Evolutionary conservation across 2,888 invertebrate genomes (phyloP).

Genomic region (Nysson spinosus): DNA sequence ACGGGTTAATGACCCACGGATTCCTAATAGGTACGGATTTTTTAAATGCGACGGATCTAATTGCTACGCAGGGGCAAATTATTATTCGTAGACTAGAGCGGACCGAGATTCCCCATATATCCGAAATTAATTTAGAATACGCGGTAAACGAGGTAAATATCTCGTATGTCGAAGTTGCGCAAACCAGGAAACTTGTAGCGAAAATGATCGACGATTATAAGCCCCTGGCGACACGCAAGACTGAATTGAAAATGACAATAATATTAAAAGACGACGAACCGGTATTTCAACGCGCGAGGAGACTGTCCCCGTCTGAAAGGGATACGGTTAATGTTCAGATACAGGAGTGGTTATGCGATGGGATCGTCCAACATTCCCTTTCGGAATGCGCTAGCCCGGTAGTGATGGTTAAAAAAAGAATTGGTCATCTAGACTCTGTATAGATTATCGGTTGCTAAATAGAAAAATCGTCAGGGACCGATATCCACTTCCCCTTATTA

Average conservation of each 20-base stretch:
- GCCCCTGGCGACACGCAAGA: conserved; percentile 14
- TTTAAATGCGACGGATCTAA: background rate
- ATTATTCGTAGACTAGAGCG: background rate
- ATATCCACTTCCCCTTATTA: background rate
- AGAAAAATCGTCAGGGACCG: conserved; percentile 1
- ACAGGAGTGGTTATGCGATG: too few species aligned
- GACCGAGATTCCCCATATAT: background rate
- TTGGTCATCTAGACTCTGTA: background rate
- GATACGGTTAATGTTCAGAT: too few species aligned
- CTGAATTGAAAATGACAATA: conserved; percentile 54
- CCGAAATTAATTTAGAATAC: background rate
- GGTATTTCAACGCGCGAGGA: conserved; percentile 12
- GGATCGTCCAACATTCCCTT: too few species aligned
- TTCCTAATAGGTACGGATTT: conserved; percentile 1
- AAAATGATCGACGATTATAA: conserved; percentile 11
- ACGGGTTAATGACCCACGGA: background rate
- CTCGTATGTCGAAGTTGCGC: background rate
- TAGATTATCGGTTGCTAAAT: conserved; percentile 3
- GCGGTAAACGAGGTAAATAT: background rate
- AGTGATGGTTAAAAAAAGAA: background rate
- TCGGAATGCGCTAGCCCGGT: too few species aligned
- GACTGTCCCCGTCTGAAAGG: conserved; percentile 11
- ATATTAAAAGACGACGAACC: conserved; percentile 42
- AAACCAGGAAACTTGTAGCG: background rate
- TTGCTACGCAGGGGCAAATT: background rate